Evolutionary conservation across 2,797 vertebrate species (phyloP).

Genomic region (Ispidina picta): DNA sequence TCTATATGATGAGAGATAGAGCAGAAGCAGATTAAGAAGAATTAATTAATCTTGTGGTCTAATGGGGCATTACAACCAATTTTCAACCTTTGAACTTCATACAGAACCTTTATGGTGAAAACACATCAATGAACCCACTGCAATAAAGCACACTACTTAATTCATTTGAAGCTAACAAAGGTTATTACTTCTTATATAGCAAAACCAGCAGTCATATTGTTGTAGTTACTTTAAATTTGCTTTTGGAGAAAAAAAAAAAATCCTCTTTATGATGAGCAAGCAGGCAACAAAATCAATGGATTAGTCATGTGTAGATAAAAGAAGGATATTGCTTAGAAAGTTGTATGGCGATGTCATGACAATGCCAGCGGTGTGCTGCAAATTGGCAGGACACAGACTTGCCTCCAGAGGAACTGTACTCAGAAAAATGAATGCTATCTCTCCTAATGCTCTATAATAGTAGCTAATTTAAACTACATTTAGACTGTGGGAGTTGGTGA

Average conservation of each 20-base stretch:
- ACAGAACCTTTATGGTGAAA: not conserved
- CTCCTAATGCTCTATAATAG: not conserved
- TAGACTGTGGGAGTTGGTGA: not conserved
- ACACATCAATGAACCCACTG: not conserved
- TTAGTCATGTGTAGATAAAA: not conserved
- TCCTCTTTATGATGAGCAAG: not conserved
- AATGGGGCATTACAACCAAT: not conserved
- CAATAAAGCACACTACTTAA: not conserved
- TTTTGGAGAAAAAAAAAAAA: not conserved
- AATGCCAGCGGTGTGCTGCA: not conserved
- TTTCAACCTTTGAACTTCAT: not conserved
- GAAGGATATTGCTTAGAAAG: not conserved
- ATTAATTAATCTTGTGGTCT: not conserved
- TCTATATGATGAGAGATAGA: not conserved
- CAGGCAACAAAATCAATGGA: not conserved
- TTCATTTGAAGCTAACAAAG: not conserved
- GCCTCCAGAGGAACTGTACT: not conserved
- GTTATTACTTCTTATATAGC: not conserved
- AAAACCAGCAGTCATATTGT: not conserved
- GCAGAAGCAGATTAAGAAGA: not conserved
- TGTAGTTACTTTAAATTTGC: not conserved
- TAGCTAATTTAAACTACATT: constrained; percentile 17
- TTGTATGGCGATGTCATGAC: not conserved
- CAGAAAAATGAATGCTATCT: not conserved
- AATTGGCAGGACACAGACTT: not conserved